phyloP scores from a whole-genome alignment of 2,797 vertebrate genomes.

The Trachops cirrhosus region DNA sequence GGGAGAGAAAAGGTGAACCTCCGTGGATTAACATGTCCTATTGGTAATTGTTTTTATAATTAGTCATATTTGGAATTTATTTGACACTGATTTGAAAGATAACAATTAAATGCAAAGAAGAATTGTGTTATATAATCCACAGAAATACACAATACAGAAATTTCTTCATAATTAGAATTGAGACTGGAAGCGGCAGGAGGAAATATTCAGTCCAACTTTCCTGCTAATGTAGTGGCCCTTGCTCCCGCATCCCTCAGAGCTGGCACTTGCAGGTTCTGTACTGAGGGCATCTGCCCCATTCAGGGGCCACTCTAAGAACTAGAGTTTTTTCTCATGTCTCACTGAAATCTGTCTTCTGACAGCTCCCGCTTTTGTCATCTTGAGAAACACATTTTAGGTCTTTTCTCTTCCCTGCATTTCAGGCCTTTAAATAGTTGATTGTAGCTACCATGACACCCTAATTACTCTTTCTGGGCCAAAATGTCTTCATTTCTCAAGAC shows the following conservation, averaged over 20 bases:
- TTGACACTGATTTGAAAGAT: conserved; percentile 31
- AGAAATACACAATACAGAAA: background rate
- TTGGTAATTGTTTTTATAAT: conserved; percentile 59
- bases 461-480: background rate
- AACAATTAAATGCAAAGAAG: conserved; percentile 42
- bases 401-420: background rate
- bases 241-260: background rate
- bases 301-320: background rate
- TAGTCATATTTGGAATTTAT: conserved; percentile 36
- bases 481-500: background rate
- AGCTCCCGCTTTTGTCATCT: background rate
- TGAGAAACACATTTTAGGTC: background rate
- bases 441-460: background rate
- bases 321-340: background rate
- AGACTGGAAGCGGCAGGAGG: background rate
- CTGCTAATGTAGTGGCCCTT: background rate
- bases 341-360: background rate
- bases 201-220: background rate
- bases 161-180: background rate
- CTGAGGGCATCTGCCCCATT: background rate
- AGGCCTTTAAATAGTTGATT: background rate
- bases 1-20: background rate
- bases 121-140: background rate
- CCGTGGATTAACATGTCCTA: conserved; percentile 18
- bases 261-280: background rate